Conservation (phyloP, 2,113 vertebrate species). For the Dasyurus viverrinus region DNA sequence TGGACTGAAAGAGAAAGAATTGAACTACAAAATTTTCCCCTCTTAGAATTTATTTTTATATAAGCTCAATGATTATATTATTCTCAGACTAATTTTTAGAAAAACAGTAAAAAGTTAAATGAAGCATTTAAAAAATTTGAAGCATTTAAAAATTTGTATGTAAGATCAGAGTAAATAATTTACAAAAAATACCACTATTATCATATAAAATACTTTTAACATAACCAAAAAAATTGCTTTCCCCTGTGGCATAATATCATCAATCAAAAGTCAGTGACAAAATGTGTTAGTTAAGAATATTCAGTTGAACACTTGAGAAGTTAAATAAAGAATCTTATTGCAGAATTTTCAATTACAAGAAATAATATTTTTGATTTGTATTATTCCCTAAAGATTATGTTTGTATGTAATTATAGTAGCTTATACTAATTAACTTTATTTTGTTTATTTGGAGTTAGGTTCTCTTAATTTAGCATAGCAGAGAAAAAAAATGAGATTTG, state of each 20-base stretch:
- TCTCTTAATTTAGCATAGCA: slow-evolving; percentile 25
- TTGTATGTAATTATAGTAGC: slow-evolving; percentile 52
- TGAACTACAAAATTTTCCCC: neutral
- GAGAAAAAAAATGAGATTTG: neutral
- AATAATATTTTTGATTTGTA: slow-evolving; percentile 50
- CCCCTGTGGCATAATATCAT: slow-evolving; percentile 10
- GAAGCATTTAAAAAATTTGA: neutral
- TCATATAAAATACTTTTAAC: neutral
- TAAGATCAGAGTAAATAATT: neutral
- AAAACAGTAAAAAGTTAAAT: neutral
- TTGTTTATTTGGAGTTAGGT: slow-evolving; percentile 66
- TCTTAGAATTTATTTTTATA: neutral
- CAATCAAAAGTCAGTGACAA: slow-evolving; percentile 32
- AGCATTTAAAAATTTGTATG: neutral
- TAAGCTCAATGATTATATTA: neutral
- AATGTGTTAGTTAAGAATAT: slow-evolving; percentile 1
- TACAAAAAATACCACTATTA: neutral
- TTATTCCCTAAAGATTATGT: slow-evolving; percentile 62
- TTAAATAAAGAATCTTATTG: slow-evolving; percentile 47
- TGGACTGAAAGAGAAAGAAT: neutral
- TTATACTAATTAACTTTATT: slow-evolving; percentile 69
- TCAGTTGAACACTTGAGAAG: neutral
- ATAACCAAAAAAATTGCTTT: slow-evolving; percentile 20
- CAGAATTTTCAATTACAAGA: slow-evolving; percentile 57
- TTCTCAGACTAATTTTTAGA: neutral